Evolutionary conservation across 2,888 invertebrate species (phyloP), one percentile per base, ranked within the genome.

Genomic region (Camponotus fellah): DNA sequence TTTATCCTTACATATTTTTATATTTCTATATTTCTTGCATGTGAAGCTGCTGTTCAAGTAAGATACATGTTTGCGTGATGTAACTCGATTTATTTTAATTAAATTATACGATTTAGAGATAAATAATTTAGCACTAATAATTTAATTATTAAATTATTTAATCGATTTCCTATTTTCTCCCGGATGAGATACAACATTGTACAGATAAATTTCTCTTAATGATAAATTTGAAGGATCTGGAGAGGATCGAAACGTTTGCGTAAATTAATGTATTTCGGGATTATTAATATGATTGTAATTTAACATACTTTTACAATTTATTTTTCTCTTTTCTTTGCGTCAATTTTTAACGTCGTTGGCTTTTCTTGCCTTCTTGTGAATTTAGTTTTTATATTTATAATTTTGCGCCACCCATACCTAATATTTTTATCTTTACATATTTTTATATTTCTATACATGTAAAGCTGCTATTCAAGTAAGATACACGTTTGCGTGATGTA

Each of bases 11-110:
- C 26, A 26, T 26, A 26, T 26, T 26, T 26, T 26, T 26, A 26
- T 26, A 26, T 26, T 26, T 26, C 26, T 26, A 21, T 26, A n/a
- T n/a, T n/a, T n/a, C n/a, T n/a, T n/a, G 5, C 14, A 34, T 62
- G 12, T 21, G 12, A 58, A 58, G 6, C 17, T 26, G 56, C 21
- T 56, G 56, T 14, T n/a, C 34, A 40, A 6, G 21, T 17, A 49
- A 32, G n/a, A 65, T n/a, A 60, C 60, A 37, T 46, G 46, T 66
- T 66, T n/a, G 68, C 46, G 2, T 6, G 76, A 68, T 26, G 8
- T 12, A 53, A 40, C n/a, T 53, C 53, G 14, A 64, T 8, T 46
- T n/a, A 14, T 43, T 43, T 17, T 4, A 40, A 12, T 17, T 26
- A 26, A 26, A 10, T 21, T 34, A 14, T 26, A n/a, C 53, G 8